These are phyloP conservation scores for Procavia capensis DNA, from an alignment of 2,113 vertebrate species.

Conservation along the genomic window DNA sequence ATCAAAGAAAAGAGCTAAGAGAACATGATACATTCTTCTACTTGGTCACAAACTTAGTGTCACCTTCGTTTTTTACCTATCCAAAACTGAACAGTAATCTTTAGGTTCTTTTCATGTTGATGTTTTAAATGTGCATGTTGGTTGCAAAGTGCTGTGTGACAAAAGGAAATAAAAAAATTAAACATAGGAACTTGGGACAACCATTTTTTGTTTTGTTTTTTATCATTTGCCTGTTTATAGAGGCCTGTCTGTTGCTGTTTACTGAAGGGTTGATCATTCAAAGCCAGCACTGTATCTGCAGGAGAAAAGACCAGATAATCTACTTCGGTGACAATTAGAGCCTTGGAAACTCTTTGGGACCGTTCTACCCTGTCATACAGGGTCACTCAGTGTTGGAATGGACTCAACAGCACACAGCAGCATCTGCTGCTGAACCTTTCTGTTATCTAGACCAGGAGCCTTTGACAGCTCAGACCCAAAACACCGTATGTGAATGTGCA, in stretches of 20 bases:
- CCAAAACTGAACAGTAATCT: constrained; percentile 41
- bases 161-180: neutral
- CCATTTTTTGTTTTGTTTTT: constrained; percentile 4
- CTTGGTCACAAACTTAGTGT: neutral
- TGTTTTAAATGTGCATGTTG: constrained; percentile 31
- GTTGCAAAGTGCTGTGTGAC: neutral
- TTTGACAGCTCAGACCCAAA: constrained; percentile 11
- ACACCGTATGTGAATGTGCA: neutral
- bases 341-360: too few species aligned
- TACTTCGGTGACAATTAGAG: too few species aligned
- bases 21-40: constrained; percentile 20
- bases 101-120: neutral
- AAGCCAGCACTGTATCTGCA: too few species aligned
- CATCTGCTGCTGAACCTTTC: neutral
- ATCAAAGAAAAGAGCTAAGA: constrained; percentile 4
- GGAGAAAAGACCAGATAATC: too few species aligned
- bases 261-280: too few species aligned
- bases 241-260: neutral
- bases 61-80: constrained; percentile 37
- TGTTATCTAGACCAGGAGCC: neutral
- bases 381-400: neutral
- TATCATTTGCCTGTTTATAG: neutral
- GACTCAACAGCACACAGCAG: neutral
- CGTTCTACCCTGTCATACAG: too few species aligned
- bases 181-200: neutral